Percentiles rank a stretch among this genome's conserved stretches.
Conservation (phyloP, 2,113 vertebrate genomes). For the Upupa epops region DNA sequence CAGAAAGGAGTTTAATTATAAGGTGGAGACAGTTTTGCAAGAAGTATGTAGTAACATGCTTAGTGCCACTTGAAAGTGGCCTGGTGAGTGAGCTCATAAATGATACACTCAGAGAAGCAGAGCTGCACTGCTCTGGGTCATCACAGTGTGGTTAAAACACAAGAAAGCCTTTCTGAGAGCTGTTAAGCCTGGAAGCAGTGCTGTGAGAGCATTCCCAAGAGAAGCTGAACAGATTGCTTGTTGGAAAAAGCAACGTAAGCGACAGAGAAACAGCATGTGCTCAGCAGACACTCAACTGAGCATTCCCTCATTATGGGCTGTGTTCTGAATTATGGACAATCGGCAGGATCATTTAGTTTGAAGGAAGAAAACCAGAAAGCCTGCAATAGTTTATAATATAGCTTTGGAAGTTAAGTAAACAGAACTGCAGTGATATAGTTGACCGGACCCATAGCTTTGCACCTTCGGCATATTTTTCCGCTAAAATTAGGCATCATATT, state of each 20-base stretch:
- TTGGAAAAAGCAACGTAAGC: neutral
- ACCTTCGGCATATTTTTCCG: neutral
- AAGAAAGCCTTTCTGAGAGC: neutral
- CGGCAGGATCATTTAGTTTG: neutral
- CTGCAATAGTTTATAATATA: neutral
- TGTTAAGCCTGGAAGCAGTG: neutral
- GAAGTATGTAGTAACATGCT: neutral
- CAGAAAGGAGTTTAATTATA: neutral
- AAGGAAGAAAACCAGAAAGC: neutral
- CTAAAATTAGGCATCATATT: neutral
- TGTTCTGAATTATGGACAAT: neutral
- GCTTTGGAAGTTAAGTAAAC: neutral
- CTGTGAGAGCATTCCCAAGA: neutral
- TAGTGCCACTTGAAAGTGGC: neutral
- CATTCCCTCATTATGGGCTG: neutral
- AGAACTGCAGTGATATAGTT: neutral
- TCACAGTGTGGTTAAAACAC: neutral
- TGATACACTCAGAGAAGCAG: fast-evolving
- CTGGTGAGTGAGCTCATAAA: neutral
- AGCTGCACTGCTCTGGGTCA: neutral
- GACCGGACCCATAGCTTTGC: neutral
- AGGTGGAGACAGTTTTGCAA: neutral
- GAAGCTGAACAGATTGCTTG: neutral
- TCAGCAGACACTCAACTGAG: neutral
- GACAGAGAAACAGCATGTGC: neutral